Conservation (phyloP, 2,113 vertebrate species). For the Hemichromis elongatus region DNA sequence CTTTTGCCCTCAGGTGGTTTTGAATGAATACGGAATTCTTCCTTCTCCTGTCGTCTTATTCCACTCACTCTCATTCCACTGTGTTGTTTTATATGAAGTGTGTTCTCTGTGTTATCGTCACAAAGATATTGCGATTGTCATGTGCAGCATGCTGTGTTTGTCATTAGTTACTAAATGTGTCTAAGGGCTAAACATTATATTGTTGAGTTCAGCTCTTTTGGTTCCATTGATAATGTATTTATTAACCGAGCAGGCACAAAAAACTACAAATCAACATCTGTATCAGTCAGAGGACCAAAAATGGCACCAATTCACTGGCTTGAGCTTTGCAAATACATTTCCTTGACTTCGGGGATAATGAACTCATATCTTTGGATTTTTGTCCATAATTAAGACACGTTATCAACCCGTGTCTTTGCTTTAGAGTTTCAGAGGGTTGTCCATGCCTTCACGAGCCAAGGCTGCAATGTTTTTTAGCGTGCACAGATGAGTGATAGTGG, state of each 20-base stretch:
- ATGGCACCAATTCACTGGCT: not conserved
- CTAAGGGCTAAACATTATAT: not conserved
- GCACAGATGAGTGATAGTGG: rapidly evolving
- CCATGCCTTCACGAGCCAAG: not conserved
- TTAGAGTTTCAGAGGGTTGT: not conserved
- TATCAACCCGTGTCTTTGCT: not conserved
- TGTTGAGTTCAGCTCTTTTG: not conserved
- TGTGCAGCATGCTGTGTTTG: not conserved
- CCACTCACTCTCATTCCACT: not conserved
- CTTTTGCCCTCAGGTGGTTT: not conserved
- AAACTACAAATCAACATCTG: not conserved
- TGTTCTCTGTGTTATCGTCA: not conserved
- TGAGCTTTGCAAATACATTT: not conserved
- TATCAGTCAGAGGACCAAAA: not conserved
- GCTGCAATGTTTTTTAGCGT: not conserved
- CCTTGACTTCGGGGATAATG: not conserved
- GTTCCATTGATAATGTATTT: not conserved
- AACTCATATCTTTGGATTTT: rapidly evolving
- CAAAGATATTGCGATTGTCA: not conserved
- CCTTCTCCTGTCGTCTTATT: not conserved
- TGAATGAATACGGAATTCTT: rapidly evolving
- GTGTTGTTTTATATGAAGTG: not conserved
- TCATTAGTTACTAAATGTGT: not conserved
- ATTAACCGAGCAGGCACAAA: not conserved
- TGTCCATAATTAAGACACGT: not conserved